phyloP scores from a whole-genome alignment of 2,888 invertebrate genomes.

The Synanthedon andrenaeformis region DNA sequence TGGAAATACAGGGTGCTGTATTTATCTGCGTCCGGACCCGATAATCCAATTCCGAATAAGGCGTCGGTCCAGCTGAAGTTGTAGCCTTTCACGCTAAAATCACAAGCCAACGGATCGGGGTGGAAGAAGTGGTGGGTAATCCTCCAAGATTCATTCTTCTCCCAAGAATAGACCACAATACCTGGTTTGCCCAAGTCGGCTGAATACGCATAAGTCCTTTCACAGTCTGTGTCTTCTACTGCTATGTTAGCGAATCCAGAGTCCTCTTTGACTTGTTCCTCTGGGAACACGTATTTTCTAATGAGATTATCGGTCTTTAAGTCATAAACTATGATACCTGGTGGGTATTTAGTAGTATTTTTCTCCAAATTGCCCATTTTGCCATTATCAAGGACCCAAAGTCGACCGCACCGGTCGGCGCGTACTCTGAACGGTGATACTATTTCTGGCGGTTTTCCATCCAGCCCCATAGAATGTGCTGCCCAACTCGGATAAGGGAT shows the following conservation, averaged over 20 bases:
- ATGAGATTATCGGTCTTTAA: conserved; percentile 77
- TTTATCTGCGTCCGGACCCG: conserved; percentile 73
- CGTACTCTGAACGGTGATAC: conserved; percentile 80
- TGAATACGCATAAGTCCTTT: conserved; percentile 78
- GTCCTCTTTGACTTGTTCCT: conserved; percentile 73
- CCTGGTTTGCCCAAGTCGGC: conserved; percentile 78
- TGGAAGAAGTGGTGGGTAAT: conserved; percentile 78
- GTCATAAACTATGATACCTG: conserved; percentile 79
- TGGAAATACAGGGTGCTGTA: conserved; percentile 83
- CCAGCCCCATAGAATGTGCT: conserved; percentile 72
- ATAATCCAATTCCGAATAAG: conserved; percentile 79
- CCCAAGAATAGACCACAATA: conserved; percentile 82
- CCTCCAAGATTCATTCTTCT: conserved; percentile 78
- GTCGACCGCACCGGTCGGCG: conserved; percentile 80
- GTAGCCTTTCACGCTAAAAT: conserved; percentile 77
- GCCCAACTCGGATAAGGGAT: conserved; percentile 86
- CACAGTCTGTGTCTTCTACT: conserved; percentile 80
- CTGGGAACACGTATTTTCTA: conserved; percentile 75
- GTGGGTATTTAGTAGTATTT: conserved; percentile 64
- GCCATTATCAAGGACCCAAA: conserved; percentile 85
- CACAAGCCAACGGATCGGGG: conserved; percentile 78
- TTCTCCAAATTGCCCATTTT: conserved; percentile 69
- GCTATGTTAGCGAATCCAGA: conserved; percentile 82
- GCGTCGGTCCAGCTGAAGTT: conserved; percentile 83
- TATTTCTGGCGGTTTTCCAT: conserved; percentile 72